Evolutionary conservation across 2,888 invertebrate species (phyloP).

Genomic region (Erynnis tages): DNA sequence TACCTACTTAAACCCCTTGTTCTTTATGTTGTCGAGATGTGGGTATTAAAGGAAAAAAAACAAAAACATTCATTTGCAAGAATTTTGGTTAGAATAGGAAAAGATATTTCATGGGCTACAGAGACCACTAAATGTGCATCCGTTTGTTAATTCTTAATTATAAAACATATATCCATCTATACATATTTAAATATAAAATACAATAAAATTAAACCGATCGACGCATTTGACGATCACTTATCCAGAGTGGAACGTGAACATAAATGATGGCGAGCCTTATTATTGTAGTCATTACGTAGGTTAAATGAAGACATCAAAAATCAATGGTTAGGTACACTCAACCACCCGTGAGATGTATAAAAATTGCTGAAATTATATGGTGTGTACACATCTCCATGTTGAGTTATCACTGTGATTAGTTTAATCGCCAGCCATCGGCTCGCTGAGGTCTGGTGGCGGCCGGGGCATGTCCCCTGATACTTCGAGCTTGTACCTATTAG

Average conservation of each 20-base stretch:
- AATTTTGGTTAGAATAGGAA: no score
- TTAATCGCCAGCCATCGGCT: slow-evolving; percentile 57
- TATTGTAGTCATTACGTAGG: slow-evolving; percentile 36
- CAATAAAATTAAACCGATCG: not conserved
- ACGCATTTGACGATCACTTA: not conserved
- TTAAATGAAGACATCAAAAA: slow-evolving; percentile 54
- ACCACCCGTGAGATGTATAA: slow-evolving; percentile 65
- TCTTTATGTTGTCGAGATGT: no score
- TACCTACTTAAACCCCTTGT: no score
- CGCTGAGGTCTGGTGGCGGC: slow-evolving; percentile 43
- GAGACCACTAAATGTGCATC: no score
- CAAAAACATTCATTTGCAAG: no score
- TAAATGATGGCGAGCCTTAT: not conserved
- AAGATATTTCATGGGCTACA: no score
- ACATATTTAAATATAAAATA: no score
- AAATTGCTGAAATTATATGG: slow-evolving; percentile 71
- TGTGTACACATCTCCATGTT: slow-evolving; percentile 48
- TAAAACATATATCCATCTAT: no score
- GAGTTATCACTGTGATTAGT: slow-evolving; percentile 69
- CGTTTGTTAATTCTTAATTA: no score
- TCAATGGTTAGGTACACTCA: slow-evolving; percentile 42
- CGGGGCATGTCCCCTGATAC: slow-evolving; percentile 45
- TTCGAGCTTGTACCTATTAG: slow-evolving; percentile 52
- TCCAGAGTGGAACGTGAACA: slow-evolving; percentile 2
- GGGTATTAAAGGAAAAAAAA: no score